Evolutionary conservation across 1,140 invertebrate species (phyloP).

Genomic region (Stenopsyche tienmushanensis): DNA sequence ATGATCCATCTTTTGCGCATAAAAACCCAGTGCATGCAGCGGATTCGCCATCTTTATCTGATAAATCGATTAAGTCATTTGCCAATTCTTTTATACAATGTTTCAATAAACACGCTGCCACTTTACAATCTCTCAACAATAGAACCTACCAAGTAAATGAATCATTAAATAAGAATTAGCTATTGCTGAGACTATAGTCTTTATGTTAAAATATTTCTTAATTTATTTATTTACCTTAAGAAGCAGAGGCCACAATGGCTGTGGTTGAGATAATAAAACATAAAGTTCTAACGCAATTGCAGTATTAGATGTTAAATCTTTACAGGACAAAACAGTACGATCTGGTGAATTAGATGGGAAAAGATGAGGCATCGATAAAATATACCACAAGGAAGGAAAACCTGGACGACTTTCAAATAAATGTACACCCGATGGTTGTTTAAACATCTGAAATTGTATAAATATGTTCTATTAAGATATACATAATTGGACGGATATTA

Average conservation of each 20-base stretch:
- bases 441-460: conserved; percentile 38
- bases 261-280: conserved; percentile 71
- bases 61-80: conserved; percentile 41
- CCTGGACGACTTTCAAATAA: conserved; percentile 44
- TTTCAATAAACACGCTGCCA: conserved; percentile 50
- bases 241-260: conserved; percentile 70
- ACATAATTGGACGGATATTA: no score
- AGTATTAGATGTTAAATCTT: conserved; percentile 57
- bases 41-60: conserved; percentile 19
- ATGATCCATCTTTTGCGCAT: conserved; percentile 56
- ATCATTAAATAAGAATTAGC: conserved; percentile 17
- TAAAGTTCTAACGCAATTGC: conserved; percentile 67
- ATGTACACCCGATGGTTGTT: conserved; percentile 36
- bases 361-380: conserved; percentile 63
- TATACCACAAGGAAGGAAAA: conserved; percentile 64
- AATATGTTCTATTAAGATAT: background rate
- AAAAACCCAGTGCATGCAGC: conserved; percentile 60
- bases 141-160: conserved; percentile 57
- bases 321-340: conserved; percentile 51
- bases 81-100: conserved; percentile 49
- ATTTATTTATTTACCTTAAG: conserved; percentile 58
- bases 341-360: conserved; percentile 55
- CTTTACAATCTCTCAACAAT: conserved; percentile 63
- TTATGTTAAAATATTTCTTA: background rate
- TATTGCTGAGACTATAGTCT: background rate